Evolutionary conservation across 2,113 vertebrate species (phyloP).

Genomic region (Pelvicachromis taeniatus): DNA sequence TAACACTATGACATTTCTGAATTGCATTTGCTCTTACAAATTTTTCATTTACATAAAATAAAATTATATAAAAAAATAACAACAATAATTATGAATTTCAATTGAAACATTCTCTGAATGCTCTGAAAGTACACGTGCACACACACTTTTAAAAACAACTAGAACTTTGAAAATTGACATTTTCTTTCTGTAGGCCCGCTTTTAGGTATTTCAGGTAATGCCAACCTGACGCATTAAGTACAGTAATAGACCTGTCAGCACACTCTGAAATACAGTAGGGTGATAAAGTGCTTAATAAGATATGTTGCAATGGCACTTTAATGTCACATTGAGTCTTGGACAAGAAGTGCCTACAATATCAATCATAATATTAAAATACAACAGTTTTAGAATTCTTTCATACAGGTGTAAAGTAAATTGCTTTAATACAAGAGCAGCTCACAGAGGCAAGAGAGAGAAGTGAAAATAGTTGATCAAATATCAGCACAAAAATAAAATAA

Average conservation of each 20-base stretch:
- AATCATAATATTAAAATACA: neutral
- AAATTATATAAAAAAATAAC: slow-evolving; percentile 37
- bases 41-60: slow-evolving; percentile 11
- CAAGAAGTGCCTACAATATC: slow-evolving; percentile 34
- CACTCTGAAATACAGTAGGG: slow-evolving; percentile 46
- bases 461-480: neutral
- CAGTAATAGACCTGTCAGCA: slow-evolving; percentile 4
- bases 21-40: neutral
- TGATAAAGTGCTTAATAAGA: slow-evolving; percentile 64
- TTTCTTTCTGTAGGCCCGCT: neutral
- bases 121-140: neutral
- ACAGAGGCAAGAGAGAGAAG: neutral
- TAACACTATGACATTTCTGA: neutral
- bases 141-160: slow-evolving; percentile 18
- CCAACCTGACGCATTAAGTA: neutral
- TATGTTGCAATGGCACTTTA: slow-evolving; percentile 14
- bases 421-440: neutral
- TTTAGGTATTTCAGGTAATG: neutral
- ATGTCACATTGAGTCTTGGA: slow-evolving; percentile 16
- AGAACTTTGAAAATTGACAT: slow-evolving; percentile 24
- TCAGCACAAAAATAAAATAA: neutral
- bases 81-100: slow-evolving; percentile 11
- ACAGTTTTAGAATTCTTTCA: neutral
- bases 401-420: neutral
- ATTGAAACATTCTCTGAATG: slow-evolving; percentile 27